Evolutionary conservation across 2,797 vertebrate genomes (phyloP).

Genomic region (Epinephelus awoara): DNA sequence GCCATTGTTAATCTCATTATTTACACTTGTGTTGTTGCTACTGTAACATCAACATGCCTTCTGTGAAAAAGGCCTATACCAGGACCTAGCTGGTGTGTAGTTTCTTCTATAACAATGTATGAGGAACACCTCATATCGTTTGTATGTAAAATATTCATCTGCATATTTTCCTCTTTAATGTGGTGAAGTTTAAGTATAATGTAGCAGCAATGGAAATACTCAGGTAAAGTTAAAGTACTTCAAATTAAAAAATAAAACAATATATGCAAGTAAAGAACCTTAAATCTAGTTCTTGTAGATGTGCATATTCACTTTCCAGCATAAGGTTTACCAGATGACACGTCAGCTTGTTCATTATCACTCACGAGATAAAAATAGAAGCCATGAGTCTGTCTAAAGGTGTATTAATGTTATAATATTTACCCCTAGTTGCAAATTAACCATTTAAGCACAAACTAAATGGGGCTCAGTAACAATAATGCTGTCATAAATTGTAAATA

Average conservation of each 20-base stretch:
- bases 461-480: background rate
- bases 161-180: background rate
- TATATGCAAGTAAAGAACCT: background rate
- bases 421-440: background rate
- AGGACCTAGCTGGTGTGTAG: too few species aligned
- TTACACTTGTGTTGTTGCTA: too few species aligned
- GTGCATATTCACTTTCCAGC: background rate
- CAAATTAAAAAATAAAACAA: background rate
- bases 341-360: background rate
- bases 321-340: background rate
- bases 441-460: background rate
- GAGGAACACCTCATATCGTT: background rate
- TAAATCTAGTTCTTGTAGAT: background rate
- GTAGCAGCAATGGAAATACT: too few species aligned
- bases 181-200: too few species aligned
- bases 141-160: background rate
- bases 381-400: background rate
- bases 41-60: too few species aligned
- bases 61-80: too few species aligned
- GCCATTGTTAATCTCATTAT: too few species aligned
- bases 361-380: background rate
- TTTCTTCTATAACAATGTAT: background rate
- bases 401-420: constrained; percentile 17
- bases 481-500: too few species aligned
- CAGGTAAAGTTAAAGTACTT: too few species aligned